phyloP scores from a whole-genome alignment of 2,113 vertebrate genomes.

The Telmatochromis sp. region DNA sequence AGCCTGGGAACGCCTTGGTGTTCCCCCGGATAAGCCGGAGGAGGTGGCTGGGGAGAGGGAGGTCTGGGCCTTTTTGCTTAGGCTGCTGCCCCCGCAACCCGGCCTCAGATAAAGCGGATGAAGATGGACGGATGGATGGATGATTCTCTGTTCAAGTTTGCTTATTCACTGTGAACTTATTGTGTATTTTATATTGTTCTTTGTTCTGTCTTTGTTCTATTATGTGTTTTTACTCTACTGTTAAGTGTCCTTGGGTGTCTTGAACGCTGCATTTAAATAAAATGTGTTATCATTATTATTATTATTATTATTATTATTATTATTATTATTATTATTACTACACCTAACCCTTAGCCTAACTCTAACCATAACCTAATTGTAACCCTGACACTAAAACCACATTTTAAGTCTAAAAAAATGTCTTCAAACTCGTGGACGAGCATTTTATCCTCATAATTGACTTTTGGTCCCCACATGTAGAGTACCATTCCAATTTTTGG shows the following conservation, averaged over 20 bases:
- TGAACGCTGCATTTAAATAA: background rate
- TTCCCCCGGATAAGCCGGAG: too few relatives aligned
- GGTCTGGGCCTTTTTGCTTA: too few relatives aligned
- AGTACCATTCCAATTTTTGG: background rate
- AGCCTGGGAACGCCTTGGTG: too few relatives aligned
- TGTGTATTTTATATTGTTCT: background rate
- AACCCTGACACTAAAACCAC: background rate
- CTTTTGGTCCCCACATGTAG: accelerated
- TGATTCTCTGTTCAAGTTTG: too few relatives aligned
- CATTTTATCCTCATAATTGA: background rate
- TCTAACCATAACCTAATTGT: background rate
- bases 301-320: accelerated
- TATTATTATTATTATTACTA: background rate
- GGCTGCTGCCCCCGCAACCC: too few relatives aligned
- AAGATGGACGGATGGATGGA: too few relatives aligned
- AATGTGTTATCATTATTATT: background rate
- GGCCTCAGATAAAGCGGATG: too few relatives aligned
- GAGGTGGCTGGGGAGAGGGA: too few relatives aligned
- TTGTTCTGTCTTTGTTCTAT: background rate
- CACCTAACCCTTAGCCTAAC: background rate
- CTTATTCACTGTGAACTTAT: too few relatives aligned
- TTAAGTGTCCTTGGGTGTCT: background rate
- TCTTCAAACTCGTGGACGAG: background rate
- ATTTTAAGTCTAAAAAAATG: background rate
- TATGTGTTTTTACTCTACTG: background rate